These are phyloP conservation scores for Telmatochromis bifrenatus DNA, from an alignment of 2,113 vertebrate genomes.

Conservation along the genomic window DNA sequence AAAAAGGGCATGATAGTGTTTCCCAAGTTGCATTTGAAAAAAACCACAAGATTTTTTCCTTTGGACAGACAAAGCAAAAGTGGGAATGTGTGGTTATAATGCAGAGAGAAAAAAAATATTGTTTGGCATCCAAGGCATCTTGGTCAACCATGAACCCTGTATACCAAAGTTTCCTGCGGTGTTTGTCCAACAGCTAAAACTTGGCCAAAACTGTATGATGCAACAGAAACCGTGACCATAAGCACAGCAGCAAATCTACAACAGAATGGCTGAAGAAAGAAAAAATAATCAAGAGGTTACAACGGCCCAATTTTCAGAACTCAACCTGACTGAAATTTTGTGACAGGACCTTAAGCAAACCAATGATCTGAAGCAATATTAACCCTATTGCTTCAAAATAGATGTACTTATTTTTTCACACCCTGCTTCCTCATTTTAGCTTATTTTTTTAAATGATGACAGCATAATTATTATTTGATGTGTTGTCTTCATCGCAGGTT, in stretches of 20 bases:
- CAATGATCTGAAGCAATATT: neutral
- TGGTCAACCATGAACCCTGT: neutral
- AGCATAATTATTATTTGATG: neutral
- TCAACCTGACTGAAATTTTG: neutral
- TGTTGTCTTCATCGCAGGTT: neutral
- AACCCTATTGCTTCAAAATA: neutral
- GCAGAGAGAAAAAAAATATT: fast-evolving
- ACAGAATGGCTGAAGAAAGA: neutral
- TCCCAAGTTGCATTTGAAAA: neutral
- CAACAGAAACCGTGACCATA: neutral
- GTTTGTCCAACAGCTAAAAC: neutral
- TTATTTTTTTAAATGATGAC: neutral
- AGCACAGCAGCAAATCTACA: neutral
- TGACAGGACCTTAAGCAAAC: neutral
- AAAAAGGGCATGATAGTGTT: neutral
- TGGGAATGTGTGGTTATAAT: neutral
- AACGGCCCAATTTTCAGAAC: neutral
- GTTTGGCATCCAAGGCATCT: neutral
- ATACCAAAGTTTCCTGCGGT: neutral
- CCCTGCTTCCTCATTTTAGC: neutral
- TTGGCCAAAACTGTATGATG: neutral
- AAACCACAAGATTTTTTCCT: fast-evolving
- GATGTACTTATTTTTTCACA: neutral
- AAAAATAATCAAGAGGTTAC: neutral
- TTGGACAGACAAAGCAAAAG: neutral